Conservation (phyloP, 2,888 invertebrate species). For the Philhelius pedissequus region DNA sequence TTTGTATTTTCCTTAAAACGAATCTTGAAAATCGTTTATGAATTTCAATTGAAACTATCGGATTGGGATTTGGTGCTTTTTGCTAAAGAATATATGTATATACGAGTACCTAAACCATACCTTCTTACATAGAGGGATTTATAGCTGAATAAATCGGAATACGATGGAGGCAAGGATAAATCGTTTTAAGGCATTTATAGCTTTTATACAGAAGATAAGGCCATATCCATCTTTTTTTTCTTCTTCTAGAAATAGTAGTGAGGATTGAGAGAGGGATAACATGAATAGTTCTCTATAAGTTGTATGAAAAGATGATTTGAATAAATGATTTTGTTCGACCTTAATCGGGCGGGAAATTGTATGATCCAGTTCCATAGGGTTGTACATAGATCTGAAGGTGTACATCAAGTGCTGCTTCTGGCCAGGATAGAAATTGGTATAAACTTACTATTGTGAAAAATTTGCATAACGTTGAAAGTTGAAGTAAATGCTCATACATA, state of each 20-base stretch:
- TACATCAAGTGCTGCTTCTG: neutral
- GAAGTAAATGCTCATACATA: too few relatives aligned
- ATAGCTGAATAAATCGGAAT: slow-evolving; percentile 42
- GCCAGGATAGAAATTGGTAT: neutral
- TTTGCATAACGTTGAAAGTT: neutral
- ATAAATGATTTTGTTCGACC: slow-evolving; percentile 3
- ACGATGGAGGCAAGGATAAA: slow-evolving; percentile 32
- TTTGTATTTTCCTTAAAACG: slow-evolving; percentile 4
- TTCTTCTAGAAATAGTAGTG: neutral
- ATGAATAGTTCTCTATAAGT: slow-evolving; percentile 13
- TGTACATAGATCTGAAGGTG: neutral
- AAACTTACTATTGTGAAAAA: neutral
- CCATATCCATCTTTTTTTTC: neutral
- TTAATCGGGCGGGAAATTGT: neutral
- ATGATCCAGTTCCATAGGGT: neutral
- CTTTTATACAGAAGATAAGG: neutral
- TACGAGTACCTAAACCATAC: too few relatives aligned
- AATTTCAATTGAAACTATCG: slow-evolving; percentile 49
- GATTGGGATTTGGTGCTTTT: slow-evolving; percentile 21
- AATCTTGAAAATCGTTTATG: slow-evolving; percentile 34
- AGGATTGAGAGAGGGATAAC: neutral
- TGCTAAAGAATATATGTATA: neutral
- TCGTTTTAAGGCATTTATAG: slow-evolving; percentile 11
- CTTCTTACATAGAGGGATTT: too few relatives aligned
- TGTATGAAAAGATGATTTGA: neutral